Evolutionary conservation across 1,140 invertebrate species (phyloP).

Genomic region (Stegodyphus dumicola): DNA sequence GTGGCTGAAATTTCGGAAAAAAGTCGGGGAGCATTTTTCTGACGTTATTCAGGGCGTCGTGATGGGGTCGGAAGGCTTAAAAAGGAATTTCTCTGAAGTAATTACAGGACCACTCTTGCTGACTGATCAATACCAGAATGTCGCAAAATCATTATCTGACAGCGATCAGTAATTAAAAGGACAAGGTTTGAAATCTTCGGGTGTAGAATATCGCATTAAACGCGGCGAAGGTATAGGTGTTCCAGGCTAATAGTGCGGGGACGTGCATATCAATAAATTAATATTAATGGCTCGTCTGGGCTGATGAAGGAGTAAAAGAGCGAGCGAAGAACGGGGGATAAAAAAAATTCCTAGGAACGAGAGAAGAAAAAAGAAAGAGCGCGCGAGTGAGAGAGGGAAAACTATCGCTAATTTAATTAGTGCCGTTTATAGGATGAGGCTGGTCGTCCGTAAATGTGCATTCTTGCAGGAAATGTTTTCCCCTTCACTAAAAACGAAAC

Average conservation of each 20-base stretch:
- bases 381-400: conserved; percentile 54
- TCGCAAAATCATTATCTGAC: conserved; percentile 34
- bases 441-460: conserved; percentile 61
- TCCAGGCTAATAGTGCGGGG: conserved; percentile 15
- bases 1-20: too few species aligned
- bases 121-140: conserved; percentile 50
- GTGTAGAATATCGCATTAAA: conserved; percentile 39
- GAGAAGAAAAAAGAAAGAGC: conserved; percentile 50
- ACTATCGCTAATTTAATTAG: conserved; percentile 62
- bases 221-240: conserved; percentile 47
- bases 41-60: too few species aligned
- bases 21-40: too few species aligned
- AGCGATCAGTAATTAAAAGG: conserved; percentile 51
- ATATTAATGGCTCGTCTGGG: conserved; percentile 58
- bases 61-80: too few species aligned
- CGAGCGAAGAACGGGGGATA: conserved; percentile 36
- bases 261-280: conserved; percentile 60
- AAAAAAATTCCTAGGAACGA: conserved; percentile 38
- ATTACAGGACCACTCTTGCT: not conserved
- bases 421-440: conserved; percentile 61
- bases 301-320: conserved; percentile 56
- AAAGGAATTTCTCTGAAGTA: too few species aligned
- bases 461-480: conserved; percentile 62
- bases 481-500: conserved; percentile 62
- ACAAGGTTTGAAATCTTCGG: conserved; percentile 15